Evolutionary conservation across 2,888 invertebrate genomes (phyloP).

Genomic region (Andrena praecox): DNA sequence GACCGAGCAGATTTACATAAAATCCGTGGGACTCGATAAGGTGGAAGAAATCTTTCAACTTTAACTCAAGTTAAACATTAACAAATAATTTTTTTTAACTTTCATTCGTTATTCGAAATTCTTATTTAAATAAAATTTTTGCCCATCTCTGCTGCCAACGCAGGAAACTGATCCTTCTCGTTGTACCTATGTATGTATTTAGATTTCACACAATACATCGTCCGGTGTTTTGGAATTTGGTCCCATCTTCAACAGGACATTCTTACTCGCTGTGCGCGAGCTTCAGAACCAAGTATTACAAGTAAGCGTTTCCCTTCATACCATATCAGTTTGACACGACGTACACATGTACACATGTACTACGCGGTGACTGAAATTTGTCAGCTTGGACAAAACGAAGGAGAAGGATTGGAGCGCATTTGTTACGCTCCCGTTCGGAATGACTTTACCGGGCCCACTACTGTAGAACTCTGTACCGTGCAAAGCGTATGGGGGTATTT

Average conservation of each 20-base stretch:
- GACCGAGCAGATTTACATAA: constrained; percentile 95
- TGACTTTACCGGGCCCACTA: constrained; percentile 87
- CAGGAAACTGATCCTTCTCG: too few relatives aligned
- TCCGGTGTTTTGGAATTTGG: constrained; percentile 88
- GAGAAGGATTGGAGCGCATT: constrained; percentile 88
- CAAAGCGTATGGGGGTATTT: constrained; percentile 94
- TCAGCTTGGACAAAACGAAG: constrained; percentile 86
- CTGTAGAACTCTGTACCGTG: constrained; percentile 90
- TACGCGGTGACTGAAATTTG: background rate
- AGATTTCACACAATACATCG: constrained; percentile 82
- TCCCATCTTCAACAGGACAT: constrained; percentile 92
- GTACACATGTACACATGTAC: too few relatives aligned
- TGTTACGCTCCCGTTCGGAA: constrained; percentile 94
- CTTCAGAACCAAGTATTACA: constrained; percentile 89
- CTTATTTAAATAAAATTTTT: too few relatives aligned
- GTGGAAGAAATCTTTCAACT: constrained; percentile 81
- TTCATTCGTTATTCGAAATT: too few relatives aligned
- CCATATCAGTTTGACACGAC: background rate
- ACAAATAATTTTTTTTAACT: too few relatives aligned
- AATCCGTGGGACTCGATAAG: constrained; percentile 86
- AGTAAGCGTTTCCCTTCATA: constrained; percentile 80
- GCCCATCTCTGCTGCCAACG: too few relatives aligned
- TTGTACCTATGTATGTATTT: background rate
- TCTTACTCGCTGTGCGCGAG: constrained; percentile 90
- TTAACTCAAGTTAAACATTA: too few relatives aligned